Percentiles rank a stretch among this genome's conserved stretches.
These are phyloP conservation scores for Sibirionetta formosa DNA, from an alignment of 2,797 vertebrate species.

Conservation along the genomic window DNA sequence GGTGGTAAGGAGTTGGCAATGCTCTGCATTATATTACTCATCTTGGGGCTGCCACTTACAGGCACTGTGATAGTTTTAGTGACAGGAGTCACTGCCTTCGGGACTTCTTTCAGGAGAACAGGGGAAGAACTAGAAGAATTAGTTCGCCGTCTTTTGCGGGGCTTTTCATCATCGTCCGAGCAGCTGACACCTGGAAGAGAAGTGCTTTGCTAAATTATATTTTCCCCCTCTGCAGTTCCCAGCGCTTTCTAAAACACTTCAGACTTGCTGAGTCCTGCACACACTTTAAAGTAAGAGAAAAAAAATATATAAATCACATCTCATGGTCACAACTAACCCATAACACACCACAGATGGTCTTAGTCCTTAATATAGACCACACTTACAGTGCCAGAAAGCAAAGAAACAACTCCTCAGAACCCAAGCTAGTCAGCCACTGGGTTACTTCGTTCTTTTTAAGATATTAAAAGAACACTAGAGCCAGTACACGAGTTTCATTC, in stretches of 20 bases:
- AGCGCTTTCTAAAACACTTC: neutral
- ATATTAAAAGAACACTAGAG: neutral
- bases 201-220: neutral
- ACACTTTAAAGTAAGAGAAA: neutral
- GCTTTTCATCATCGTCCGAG: conserved; percentile 98
- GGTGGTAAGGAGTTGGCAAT: conserved; percentile 98
- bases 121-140: conserved; percentile 97
- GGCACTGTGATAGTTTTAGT: conserved; percentile 94
- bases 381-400: neutral
- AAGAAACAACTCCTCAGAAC: neutral
- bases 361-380: neutral
- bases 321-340: neutral
- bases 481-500: neutral
- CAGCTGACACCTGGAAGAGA: conserved; percentile 93
- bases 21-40: conserved; percentile 99
- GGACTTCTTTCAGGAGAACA: conserved; percentile 94
- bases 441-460: neutral
- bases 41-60: conserved; percentile 95
- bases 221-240: neutral
- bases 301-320: neutral
- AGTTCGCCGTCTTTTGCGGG: conserved; percentile 95
- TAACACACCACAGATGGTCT: neutral
- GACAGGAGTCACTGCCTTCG: conserved; percentile 89
- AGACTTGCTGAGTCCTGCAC: neutral
- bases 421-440: neutral